Base-by-base conservation (phyloP, 2,888 invertebrate species). In the Apeira syringaria region DNA sequence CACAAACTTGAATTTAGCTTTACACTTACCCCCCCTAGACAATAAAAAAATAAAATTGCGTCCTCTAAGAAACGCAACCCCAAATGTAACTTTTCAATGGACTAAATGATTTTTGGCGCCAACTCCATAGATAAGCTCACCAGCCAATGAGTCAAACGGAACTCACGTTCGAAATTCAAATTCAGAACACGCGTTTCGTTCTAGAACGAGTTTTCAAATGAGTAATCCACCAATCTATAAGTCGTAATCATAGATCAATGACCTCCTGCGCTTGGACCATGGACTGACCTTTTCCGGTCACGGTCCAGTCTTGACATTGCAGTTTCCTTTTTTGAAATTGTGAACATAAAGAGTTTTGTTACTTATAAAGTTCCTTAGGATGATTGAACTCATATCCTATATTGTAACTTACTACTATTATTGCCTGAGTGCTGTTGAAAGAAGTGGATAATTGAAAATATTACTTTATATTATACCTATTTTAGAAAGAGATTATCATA, bases 251-350 rank as follows among this genome's bases (percentile, higher is more conserved):
- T 52, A 61, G 79, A 74, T 79, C 70, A 71, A 64, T 61, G 79
- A 53, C 76, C 75, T 38, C 28, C 3, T 18, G 36, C 36, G 42
- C 49, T 40, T 51, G 58, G 53, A n/a, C n/a, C n/a, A n/a, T n/a
- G n/a, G n/a, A 59, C 65, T 67, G 67, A 69, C 74, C 74, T 68
- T 77, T 74, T 68, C 71, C 78, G 79, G 80, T 79, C 81, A 80
- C 68, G 82, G 80, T 73, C 72, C 59, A 55, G 58, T 62, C 69
- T 70, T 77, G 76, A 78, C 80, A 80, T 75, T 79, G 74, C 65
- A 46, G 53, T 61, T 68, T 69, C 68, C 62, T 64, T 68, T 65
- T 71, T 53, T 58, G 58, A 64, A 57, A n/a, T n/a, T n/a, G n/a
- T n/a, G n/a, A n/a, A n/a, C 30, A 7, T n/a, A 7, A 22, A 5